phyloP scores from a whole-genome alignment of 2,797 vertebrate species.

The Antrozous pallidus region DNA sequence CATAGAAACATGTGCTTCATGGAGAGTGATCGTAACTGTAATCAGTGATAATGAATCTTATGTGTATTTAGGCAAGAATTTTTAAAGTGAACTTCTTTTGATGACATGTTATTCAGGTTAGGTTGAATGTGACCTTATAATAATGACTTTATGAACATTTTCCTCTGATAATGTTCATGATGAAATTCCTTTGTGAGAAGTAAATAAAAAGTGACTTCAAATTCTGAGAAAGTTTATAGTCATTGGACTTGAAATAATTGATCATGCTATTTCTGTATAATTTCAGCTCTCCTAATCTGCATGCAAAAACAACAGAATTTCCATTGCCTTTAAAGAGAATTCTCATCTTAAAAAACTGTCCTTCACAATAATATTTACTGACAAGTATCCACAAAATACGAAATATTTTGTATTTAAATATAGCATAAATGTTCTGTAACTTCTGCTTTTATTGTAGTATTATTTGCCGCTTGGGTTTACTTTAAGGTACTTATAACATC shows the following conservation, averaged over 20 bases:
- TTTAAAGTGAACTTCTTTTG: constrained; percentile 41
- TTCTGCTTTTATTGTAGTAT: background rate
- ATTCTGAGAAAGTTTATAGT: background rate
- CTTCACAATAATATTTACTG: background rate
- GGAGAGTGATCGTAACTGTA: background rate
- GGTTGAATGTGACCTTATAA: background rate
- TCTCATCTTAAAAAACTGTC: background rate
- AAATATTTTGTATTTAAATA: background rate
- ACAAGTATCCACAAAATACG: background rate
- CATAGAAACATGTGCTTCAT: background rate
- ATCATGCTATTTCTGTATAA: background rate
- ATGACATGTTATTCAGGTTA: constrained; percentile 20
- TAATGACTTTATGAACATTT: constrained; percentile 2
- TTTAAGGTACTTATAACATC: constrained; percentile 25
- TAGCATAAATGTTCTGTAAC: background rate
- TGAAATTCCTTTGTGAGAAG: constrained; percentile 9
- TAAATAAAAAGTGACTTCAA: background rate
- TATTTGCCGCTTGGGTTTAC: background rate
- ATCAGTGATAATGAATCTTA: constrained; percentile 28
- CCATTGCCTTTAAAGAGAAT: constrained; percentile 7
- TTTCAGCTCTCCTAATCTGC: background rate
- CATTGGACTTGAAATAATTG: background rate
- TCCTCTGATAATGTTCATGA: background rate
- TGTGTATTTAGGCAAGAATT: background rate
- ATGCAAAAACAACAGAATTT: background rate